Evolutionary conservation across 2,797 vertebrate genomes (phyloP).

Genomic region (Gallinago solitaria): DNA sequence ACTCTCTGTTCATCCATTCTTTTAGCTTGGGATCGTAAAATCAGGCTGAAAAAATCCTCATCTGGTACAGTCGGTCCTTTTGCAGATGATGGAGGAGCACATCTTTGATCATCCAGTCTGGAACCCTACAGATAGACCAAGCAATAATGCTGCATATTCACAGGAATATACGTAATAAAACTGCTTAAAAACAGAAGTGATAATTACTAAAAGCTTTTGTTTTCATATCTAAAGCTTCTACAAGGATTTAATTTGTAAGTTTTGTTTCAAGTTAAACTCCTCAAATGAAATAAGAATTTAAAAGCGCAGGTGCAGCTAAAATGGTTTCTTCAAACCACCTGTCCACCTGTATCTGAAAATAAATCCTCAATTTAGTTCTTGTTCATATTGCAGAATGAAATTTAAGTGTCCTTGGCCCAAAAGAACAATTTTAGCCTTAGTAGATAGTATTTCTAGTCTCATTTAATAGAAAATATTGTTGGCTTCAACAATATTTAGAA

Average conservation of each 20-base stretch:
- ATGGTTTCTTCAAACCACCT: background rate
- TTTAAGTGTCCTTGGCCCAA: background rate
- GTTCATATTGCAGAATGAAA: background rate
- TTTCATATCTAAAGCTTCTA: background rate
- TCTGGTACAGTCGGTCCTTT: slow-evolving; percentile 93
- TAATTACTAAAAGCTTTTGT: background rate
- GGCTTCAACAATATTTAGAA: background rate
- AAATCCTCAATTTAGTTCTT: background rate
- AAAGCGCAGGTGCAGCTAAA: background rate
- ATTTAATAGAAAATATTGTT: rapidly evolving
- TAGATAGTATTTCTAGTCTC: background rate
- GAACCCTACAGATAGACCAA: slow-evolving; percentile 82
- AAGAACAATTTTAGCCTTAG: background rate
- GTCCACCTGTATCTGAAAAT: background rate
- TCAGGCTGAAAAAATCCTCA: slow-evolving; percentile 98
- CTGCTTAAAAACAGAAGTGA: background rate
- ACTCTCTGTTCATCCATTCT: slow-evolving; percentile 97
- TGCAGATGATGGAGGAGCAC: slow-evolving; percentile 86
- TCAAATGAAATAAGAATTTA: background rate
- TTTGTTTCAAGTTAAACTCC: background rate
- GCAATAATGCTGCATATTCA: background rate
- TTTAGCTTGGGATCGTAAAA: slow-evolving; percentile 94
- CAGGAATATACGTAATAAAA: background rate
- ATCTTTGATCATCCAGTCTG: slow-evolving; percentile 95
- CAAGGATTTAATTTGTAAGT: background rate